A percentile compares a stretch with the other conserved stretches of the same genome.
Evolutionary conservation across 2,797 vertebrate species (phyloP).

Genomic region (Sebastes itinus): DNA sequence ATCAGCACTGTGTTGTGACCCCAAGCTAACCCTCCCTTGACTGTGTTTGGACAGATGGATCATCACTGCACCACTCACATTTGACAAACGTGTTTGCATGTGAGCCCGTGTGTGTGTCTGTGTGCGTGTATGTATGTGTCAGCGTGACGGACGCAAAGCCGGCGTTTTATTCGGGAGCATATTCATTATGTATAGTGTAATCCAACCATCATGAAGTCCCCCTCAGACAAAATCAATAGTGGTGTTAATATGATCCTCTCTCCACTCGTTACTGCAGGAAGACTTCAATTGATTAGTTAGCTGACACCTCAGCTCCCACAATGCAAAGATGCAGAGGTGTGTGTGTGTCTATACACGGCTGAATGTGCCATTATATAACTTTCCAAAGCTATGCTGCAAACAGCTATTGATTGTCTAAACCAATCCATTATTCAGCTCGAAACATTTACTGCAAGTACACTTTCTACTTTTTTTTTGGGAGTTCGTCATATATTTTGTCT

Average conservation of each 20-base stretch:
- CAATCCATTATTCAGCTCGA: neutral
- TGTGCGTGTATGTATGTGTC: conserved; percentile 8
- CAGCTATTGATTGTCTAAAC: neutral
- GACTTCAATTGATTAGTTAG: conserved; percentile 73
- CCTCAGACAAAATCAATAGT: conserved; percentile 74
- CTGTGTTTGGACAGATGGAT: conserved; percentile 79
- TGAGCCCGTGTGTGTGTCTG: neutral
- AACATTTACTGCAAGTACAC: conserved; percentile 17
- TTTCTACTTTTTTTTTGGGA: neutral
- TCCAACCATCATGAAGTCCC: conserved; percentile 62
- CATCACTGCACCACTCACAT: conserved; percentile 62
- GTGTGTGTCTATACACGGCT: neutral
- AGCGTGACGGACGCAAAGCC: conserved; percentile 47
- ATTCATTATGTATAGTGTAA: conserved; percentile 74
- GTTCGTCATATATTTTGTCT: neutral
- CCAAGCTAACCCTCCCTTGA: conserved; percentile 61
- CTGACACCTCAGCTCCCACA: conserved; percentile 57
- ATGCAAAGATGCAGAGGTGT: conserved; percentile 7
- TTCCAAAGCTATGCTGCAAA: conserved; percentile 1
- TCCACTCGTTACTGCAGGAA: conserved; percentile 68
- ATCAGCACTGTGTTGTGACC: conserved; percentile 67
- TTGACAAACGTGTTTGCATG: conserved; percentile 57
- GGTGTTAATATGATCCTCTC: conserved; percentile 74
- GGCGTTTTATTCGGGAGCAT: conserved; percentile 45
- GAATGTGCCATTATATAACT: conserved; percentile 28